Conservation (phyloP, 2,888 invertebrate genomes). For the Mamestra brassicae region DNA sequence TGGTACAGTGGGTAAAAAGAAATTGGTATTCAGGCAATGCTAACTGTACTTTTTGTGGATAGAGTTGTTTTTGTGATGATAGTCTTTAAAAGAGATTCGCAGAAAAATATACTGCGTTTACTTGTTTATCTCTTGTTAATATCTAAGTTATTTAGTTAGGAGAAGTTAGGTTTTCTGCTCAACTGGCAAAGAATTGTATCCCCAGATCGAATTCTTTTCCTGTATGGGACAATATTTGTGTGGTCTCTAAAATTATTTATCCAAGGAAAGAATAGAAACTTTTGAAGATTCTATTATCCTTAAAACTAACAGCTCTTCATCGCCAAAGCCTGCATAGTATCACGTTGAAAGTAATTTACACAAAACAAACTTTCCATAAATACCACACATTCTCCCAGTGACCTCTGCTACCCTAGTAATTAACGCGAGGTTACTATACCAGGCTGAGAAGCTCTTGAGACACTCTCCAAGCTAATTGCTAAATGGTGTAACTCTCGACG, state of each 20-base stretch:
- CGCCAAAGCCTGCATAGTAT: neutral
- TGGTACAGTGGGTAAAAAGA: neutral
- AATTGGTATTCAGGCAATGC: neutral
- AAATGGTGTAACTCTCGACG: conserved; percentile 68
- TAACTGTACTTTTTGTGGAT: neutral
- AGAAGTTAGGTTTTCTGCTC: too few species aligned
- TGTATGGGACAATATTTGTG: too few species aligned
- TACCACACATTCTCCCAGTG: conserved; percentile 59
- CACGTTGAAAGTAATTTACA: conserved; percentile 34
- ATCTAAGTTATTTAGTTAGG: too few species aligned
- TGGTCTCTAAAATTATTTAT: too few species aligned
- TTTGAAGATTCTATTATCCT: too few species aligned
- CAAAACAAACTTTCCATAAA: conserved; percentile 47
- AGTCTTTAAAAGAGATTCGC: too few species aligned
- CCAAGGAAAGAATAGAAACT: neutral
- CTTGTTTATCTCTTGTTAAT: too few species aligned
- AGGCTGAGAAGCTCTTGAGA: conserved; percentile 65
- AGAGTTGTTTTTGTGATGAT: neutral
- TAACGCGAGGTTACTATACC: conserved; percentile 67
- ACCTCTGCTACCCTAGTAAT: conserved; percentile 73
- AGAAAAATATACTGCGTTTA: too few species aligned
- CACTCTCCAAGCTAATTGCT: conserved; percentile 70
- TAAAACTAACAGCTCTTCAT: neutral
- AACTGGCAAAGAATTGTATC: too few species aligned
- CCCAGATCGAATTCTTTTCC: too few species aligned